Evolutionary conservation across 2,888 invertebrate genomes (phyloP).

Genomic region (Eupithecia inturbata): DNA sequence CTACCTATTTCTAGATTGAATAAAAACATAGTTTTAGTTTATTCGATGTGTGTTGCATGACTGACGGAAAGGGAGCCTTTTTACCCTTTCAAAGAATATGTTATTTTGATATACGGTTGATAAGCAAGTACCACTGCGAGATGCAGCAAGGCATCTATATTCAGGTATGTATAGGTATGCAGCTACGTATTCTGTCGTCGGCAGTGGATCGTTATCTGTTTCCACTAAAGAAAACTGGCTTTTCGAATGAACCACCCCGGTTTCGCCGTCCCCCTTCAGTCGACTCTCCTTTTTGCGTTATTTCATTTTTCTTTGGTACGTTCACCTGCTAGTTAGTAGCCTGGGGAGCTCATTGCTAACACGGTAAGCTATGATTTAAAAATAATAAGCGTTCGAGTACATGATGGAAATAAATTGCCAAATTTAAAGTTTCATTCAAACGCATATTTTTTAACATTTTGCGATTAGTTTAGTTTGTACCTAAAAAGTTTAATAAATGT

Average conservation of each 20-base stretch:
- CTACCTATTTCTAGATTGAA: too few species aligned
- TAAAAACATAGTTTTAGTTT: not conserved
- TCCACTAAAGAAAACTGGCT: slow-evolving; percentile 83
- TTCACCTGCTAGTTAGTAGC: slow-evolving; percentile 81
- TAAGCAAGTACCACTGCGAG: slow-evolving; percentile 60
- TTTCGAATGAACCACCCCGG: slow-evolving; percentile 80
- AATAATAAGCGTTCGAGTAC: not conserved
- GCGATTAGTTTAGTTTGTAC: not conserved
- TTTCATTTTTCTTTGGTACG: slow-evolving; percentile 82
- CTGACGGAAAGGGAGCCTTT: slow-evolving; percentile 46
- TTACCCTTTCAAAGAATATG: slow-evolving; percentile 64
- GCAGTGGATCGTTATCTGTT: slow-evolving; percentile 84
- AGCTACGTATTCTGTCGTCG: slow-evolving; percentile 83
- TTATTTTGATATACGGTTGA: slow-evolving; percentile 73
- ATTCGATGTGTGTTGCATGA: not conserved
- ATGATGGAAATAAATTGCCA: not conserved
- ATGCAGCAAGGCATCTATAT: slow-evolving; percentile 56
- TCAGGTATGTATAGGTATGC: slow-evolving; percentile 66
- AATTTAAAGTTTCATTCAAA: not conserved
- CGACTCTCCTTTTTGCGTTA: slow-evolving; percentile 79
- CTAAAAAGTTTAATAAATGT: not conserved
- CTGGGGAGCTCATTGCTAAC: slow-evolving; percentile 68
- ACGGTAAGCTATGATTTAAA: slow-evolving; percentile 1
- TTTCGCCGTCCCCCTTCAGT: slow-evolving; percentile 64
- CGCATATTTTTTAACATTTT: not conserved